Evolutionary conservation across 1,140 invertebrate species (phyloP).

Genomic region (Sitodiplosis mosellana): DNA sequence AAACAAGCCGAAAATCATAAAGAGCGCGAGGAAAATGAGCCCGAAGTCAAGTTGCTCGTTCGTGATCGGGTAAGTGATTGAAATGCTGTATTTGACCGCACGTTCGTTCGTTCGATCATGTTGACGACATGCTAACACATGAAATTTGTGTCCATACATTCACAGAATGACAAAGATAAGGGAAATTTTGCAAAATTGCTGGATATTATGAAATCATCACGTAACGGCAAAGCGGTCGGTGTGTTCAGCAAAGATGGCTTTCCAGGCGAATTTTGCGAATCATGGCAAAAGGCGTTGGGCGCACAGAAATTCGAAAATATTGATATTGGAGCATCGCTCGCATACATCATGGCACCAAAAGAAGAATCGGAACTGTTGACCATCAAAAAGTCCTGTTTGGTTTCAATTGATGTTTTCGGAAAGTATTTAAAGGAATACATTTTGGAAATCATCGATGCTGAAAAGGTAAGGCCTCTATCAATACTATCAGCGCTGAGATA

Average conservation of each 20-base stretch:
- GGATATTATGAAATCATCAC: constrained; percentile 68
- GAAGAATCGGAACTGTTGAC: constrained; percentile 83
- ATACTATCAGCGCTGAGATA: no score
- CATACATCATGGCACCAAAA: constrained; percentile 82
- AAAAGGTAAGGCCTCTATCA: constrained; percentile 43
- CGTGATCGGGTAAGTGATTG: constrained; percentile 64
- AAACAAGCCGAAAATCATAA: constrained; percentile 77
- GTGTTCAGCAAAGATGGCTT: constrained; percentile 90
- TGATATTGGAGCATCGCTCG: constrained; percentile 72
- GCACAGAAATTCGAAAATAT: constrained; percentile 65
- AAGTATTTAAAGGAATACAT: constrained; percentile 96
- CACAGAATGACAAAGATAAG: constrained; percentile 87
- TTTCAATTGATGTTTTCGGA: constrained; percentile 86
- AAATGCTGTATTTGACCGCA: neutral
- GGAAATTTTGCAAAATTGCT: constrained; percentile 82
- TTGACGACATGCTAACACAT: neutral
- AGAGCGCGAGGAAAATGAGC: constrained; percentile 62
- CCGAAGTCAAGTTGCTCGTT: constrained; percentile 70
- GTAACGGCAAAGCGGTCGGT: constrained; percentile 79
- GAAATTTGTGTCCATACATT: constrained; percentile 9
- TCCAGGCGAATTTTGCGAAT: constrained; percentile 78
- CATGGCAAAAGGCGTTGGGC: constrained; percentile 65
- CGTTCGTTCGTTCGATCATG: neutral
- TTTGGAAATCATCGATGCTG: constrained; percentile 96
- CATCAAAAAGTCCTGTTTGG: constrained; percentile 86